Conservation (phyloP, 37 sponge, comb jelly and placozoan species). For the Axinella damicornis region DNA sequence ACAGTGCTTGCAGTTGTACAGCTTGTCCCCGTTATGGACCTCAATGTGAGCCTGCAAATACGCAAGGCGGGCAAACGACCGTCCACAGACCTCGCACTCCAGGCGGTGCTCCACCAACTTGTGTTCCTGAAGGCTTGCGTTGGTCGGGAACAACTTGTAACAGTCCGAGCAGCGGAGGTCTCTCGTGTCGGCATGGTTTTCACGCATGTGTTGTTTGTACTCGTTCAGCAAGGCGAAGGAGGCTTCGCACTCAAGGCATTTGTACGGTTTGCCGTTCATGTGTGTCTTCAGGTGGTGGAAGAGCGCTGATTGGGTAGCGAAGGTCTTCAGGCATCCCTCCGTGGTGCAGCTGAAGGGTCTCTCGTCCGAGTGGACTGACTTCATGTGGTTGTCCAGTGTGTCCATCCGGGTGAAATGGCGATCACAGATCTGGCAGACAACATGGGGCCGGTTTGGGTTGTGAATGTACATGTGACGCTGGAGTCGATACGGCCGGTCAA, state of each 20-base stretch:
- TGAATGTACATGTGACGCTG: constrained; percentile 69
- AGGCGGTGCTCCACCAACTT: constrained; percentile 46
- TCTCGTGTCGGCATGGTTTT: constrained; percentile 49
- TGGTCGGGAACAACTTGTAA: constrained; percentile 54
- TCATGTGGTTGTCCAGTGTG: constrained; percentile 64
- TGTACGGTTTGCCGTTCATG: constrained; percentile 54
- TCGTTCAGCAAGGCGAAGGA: constrained; percentile 61
- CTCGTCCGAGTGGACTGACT: constrained; percentile 60
- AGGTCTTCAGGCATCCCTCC: constrained; percentile 42
- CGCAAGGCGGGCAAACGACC: constrained; percentile 69
- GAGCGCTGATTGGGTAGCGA: constrained; percentile 49
- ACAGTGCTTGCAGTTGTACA: constrained; percentile 65
- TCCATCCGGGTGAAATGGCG: constrained; percentile 58
- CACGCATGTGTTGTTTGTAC: constrained; percentile 42
- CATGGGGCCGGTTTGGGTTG: constrained; percentile 67
- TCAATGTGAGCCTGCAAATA: constrained; percentile 73
- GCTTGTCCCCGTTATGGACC: constrained; percentile 54
- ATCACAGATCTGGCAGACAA: constrained; percentile 60
- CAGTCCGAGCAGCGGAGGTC: constrained; percentile 56
- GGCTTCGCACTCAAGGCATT: constrained; percentile 53
- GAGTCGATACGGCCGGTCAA: constrained; percentile 56
- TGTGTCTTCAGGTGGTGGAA: constrained; percentile 60
- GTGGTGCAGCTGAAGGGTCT: constrained; percentile 51
- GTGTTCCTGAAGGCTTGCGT: constrained; percentile 47
- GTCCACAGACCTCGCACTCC: constrained; percentile 71